phyloP scores from a whole-genome alignment of 2,113 vertebrate genomes.

The Phrynosoma platyrhinos region DNA sequence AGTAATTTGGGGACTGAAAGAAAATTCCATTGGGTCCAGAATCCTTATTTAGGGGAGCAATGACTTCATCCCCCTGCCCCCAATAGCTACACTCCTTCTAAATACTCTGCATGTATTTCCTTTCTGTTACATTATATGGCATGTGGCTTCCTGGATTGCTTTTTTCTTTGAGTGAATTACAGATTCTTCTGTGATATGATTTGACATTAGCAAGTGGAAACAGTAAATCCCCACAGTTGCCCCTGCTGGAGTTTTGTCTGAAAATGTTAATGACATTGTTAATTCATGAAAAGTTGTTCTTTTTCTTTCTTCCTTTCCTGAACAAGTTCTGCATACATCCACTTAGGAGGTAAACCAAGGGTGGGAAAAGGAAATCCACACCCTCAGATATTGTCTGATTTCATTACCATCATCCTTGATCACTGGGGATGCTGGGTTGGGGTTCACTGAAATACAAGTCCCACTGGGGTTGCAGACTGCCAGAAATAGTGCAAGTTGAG shows the following conservation, averaged over 20 bases:
- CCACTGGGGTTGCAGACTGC: no score
- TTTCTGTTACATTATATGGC: constrained; percentile 14
- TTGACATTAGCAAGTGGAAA: background rate
- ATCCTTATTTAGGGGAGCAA: no score
- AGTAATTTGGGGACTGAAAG: no score
- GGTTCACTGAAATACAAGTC: background rate
- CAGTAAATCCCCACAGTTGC: background rate
- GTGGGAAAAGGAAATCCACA: background rate
- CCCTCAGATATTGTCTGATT: background rate
- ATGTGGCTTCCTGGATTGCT: background rate
- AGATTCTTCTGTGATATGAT: constrained; percentile 18
- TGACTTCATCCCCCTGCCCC: no score
- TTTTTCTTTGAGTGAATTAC: background rate
- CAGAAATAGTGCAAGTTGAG: no score
- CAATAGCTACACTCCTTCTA: no score
- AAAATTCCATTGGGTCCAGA: no score
- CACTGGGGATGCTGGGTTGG: background rate
- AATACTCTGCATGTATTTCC: background rate
- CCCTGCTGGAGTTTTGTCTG: background rate
- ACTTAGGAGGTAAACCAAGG: background rate
- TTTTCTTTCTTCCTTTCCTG: constrained; percentile 11
- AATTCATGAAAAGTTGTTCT: background rate
- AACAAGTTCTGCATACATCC: background rate
- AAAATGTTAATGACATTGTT: background rate
- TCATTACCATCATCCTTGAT: background rate